A percentile compares a stretch with the other conserved stretches of the same genome.
phyloP scores from a whole-genome alignment of 2,888 invertebrate species.

The Caenorhabditis afra region DNA sequence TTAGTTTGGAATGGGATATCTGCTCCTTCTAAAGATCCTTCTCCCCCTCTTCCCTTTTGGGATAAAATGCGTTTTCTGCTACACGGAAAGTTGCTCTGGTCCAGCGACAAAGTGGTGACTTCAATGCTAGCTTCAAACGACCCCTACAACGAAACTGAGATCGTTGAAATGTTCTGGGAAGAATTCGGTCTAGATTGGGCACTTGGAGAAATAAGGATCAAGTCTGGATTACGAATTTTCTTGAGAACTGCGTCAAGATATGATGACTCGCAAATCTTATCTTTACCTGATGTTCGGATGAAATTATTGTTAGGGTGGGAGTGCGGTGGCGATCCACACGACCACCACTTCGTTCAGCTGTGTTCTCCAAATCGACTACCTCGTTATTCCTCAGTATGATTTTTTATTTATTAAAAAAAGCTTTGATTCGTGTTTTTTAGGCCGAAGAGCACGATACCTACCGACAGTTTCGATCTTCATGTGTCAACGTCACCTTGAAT shows the following conservation, averaged over 20 bases:
- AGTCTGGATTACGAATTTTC: conserved; percentile 94
- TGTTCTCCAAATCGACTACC: conserved; percentile 96
- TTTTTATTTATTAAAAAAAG: no score
- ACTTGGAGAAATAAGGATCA: conserved; percentile 85
- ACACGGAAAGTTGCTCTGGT: conserved; percentile 93
- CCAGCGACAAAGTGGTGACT: conserved; percentile 87
- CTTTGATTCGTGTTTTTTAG: conserved; percentile 13
- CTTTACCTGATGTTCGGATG: conserved; percentile 61
- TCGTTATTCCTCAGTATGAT: conserved; percentile 83
- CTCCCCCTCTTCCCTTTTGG: conserved; percentile 95
- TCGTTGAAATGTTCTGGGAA: conserved; percentile 97
- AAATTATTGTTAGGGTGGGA: conserved; percentile 80
- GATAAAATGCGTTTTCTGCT: conserved; percentile 91
- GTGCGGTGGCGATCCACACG: conserved; percentile 93
- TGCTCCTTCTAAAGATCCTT: conserved; percentile 89
- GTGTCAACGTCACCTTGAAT: conserved; percentile 88
- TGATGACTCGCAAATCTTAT: conserved; percentile 87
- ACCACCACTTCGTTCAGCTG: conserved; percentile 95
- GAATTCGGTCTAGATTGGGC: conserved; percentile 96
- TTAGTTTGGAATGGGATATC: conserved; percentile 81
- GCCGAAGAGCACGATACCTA: conserved; percentile 91
- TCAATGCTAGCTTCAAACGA: conserved; percentile 94
- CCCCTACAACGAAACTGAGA: conserved; percentile 98
- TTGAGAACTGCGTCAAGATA: conserved; percentile 98
- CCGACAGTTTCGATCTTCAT: conserved; percentile 92